Base-by-base conservation (phyloP, 2,797 vertebrate genomes). In the Oophaga sylvatica region DNA sequence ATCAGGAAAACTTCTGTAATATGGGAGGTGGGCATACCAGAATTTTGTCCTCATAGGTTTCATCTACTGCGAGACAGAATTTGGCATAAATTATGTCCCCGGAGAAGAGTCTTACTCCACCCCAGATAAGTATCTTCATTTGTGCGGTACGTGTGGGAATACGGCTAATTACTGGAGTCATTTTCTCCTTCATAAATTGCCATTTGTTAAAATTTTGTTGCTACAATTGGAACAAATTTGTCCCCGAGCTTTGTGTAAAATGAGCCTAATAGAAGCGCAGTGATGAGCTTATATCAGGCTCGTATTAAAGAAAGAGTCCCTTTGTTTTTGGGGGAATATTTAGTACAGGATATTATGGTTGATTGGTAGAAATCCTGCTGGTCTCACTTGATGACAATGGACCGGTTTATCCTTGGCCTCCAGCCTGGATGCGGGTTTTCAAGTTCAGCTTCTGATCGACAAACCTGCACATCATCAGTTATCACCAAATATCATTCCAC, bases 111-210 rank as follows among this genome's bases (percentile, higher is more conserved):
- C 17, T 75, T 7, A 16, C 71, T 65, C 71, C 59, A 15, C 35
- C 70, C 70, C 22, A 20, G 59, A 76, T 76, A 26, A 6, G 0
- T 65, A 60, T 84, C 20, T 84, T 77, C 48, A 26, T 77, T 26
- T 67, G 5, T 8, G 5, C 22, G 75, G 10, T 15, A 20, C 59
- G 12, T 29, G 56, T 45, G 15, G 83, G 59, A 77, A 48, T 84
- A 45, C 13, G n/a, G 20, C 35, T 77, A 63, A 84, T 84, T 77
- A 84, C 35, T 60, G 16, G 57, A 62, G 57, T 35, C 22, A 84
- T 20, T 76, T 20, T 45, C 11, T 48, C 15, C 35, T 53, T 45
- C 41, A n/a, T 60, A 22, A 71, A 73, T 20, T 73, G 31, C 17
- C 19, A 26, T 31, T 75, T 35, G 8, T 63, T 84, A 48, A 57